Evolutionary conservation across 2,888 invertebrate species (phyloP).

Genomic region (Cryptocephalus primarius): DNA sequence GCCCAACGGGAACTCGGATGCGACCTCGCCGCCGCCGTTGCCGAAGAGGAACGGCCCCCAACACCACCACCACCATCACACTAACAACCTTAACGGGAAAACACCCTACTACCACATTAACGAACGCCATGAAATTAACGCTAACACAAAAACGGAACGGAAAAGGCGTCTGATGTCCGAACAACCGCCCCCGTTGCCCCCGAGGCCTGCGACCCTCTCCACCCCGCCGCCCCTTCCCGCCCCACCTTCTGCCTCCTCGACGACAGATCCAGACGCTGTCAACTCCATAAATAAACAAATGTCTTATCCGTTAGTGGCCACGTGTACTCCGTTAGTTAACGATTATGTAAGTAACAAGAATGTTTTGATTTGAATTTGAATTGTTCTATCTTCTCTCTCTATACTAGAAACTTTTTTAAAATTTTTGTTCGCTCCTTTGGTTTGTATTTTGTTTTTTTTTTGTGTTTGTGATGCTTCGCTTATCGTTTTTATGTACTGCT

Average conservation of each 20-base stretch:
- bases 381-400: too few relatives aligned
- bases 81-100: conserved; percentile 25
- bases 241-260: conserved; percentile 35
- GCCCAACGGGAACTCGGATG: conserved; percentile 20
- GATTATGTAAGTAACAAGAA: conserved; percentile 38
- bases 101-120: conserved; percentile 20
- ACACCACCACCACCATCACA: conserved; percentile 3
- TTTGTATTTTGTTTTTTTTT: too few relatives aligned
- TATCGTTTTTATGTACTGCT: too few relatives aligned
- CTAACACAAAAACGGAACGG: conserved; percentile 14
- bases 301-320: conserved; percentile 52
- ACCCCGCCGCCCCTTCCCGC: conserved; percentile 48
- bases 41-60: conserved; percentile 40
- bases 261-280: conserved; percentile 33
- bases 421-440: too few relatives aligned
- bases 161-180: neutral
- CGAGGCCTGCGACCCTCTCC: conserved; percentile 37
- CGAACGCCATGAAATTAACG: conserved; percentile 25
- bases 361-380: too few relatives aligned
- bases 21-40: conserved; percentile 41
- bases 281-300: conserved; percentile 55
- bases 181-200: conserved; percentile 45
- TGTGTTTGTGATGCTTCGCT: too few relatives aligned
- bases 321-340: conserved; percentile 38
- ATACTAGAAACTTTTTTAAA: too few relatives aligned